These are phyloP conservation scores for Lepidochrysops patricia DNA, from an alignment of 2,888 invertebrate genomes.

Conservation along the genomic window DNA sequence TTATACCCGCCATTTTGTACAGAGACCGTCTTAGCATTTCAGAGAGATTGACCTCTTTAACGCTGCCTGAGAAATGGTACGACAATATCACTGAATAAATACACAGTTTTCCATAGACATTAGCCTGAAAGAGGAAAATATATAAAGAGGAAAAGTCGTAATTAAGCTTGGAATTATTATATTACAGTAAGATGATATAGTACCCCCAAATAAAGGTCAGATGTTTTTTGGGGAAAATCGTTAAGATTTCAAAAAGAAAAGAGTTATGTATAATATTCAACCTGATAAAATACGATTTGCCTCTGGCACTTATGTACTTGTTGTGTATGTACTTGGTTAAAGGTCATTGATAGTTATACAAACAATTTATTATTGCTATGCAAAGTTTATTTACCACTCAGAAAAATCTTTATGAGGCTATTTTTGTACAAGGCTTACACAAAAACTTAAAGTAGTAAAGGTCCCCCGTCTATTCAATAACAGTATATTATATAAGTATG, in stretches of 20 bases:
- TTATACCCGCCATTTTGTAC: not conserved
- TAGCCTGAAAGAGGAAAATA: not conserved
- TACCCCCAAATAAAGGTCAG: too few relatives aligned
- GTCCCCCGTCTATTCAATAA: too few relatives aligned
- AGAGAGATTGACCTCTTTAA: not conserved
- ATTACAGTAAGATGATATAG: not conserved
- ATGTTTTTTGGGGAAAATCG: not conserved
- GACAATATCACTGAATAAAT: not conserved
- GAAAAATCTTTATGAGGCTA: not conserved
- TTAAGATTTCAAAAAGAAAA: too few relatives aligned
- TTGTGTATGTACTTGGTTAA: too few relatives aligned
- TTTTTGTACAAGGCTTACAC: too few relatives aligned
- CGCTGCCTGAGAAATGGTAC: not conserved
- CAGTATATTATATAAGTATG: too few relatives aligned
- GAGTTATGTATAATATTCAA: not conserved
- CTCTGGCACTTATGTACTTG: not conserved
- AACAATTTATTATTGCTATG: not conserved
- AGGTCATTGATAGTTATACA: not conserved
- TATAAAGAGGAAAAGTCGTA: not conserved
- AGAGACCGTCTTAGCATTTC: not conserved
- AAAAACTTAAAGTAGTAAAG: not conserved
- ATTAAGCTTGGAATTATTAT: not conserved
- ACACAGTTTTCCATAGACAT: not conserved
- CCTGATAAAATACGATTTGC: not conserved
- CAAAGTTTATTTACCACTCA: constrained; percentile 3